Percentiles rank a stretch among this genome's conserved stretches.
Evolutionary conservation across 2,888 invertebrate genomes (phyloP).

Genomic region (Acanthopleura granulata): DNA sequence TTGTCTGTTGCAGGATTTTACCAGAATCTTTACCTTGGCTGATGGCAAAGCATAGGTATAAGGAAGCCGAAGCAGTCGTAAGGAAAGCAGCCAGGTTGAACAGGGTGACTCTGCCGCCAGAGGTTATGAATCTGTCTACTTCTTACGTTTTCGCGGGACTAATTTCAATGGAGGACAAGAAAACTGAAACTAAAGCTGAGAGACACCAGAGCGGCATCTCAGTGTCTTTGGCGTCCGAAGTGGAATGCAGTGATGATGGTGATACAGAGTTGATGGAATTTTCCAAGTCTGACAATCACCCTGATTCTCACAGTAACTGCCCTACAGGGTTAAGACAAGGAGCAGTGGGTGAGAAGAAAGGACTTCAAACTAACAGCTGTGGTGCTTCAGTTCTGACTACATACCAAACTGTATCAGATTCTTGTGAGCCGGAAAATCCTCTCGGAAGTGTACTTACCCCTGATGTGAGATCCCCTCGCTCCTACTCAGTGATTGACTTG

Average conservation of each 20-base stretch:
- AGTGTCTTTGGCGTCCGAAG: neutral
- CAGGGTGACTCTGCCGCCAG: conserved; percentile 26
- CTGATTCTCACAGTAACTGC: neutral
- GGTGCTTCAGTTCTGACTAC: neutral
- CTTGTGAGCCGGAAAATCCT: too few species aligned
- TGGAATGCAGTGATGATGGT: neutral
- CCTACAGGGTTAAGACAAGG: neutral
- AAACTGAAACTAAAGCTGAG: neutral
- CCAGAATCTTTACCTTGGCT: conserved; percentile 60
- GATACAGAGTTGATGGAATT: neutral
- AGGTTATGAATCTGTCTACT: neutral
- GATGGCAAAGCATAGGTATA: conserved; percentile 40
- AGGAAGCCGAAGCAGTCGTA: conserved; percentile 36
- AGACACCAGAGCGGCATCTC: neutral
- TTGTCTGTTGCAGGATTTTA: conserved; percentile 42
- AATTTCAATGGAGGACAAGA: neutral
- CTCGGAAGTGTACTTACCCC: neutral
- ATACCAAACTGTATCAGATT: too few species aligned
- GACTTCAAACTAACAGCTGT: neutral
- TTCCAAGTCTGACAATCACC: neutral
- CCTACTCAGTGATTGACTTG: conserved; percentile 39
- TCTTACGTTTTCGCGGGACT: neutral
- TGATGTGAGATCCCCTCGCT: neutral
- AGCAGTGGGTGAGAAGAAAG: neutral
- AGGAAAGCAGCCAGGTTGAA: conserved; percentile 44